Conservation (phyloP, 2,888 invertebrate species). For the Aporophyla lueneburgensis region DNA sequence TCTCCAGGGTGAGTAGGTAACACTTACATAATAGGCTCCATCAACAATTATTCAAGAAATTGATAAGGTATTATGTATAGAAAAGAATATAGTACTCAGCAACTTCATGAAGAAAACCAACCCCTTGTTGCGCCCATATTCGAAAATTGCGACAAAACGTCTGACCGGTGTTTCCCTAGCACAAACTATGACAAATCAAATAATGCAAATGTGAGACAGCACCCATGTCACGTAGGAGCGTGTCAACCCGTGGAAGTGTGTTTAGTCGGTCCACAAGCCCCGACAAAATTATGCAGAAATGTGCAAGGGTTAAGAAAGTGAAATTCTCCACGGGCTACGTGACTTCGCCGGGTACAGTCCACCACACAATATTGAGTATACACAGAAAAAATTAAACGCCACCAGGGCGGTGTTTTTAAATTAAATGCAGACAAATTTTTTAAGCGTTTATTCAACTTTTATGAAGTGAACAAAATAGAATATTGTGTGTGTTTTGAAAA, state of each 20-base stretch:
- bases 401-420: conserved; percentile 33
- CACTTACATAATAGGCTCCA: too few relatives aligned
- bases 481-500: conserved; percentile 37
- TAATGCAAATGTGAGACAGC: conserved; percentile 58
- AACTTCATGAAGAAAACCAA: neutral
- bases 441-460: conserved; percentile 45
- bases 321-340: conserved; percentile 68
- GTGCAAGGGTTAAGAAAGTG: conserved; percentile 75
- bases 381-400: conserved; percentile 41
- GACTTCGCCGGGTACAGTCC: conserved; percentile 62
- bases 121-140: neutral
- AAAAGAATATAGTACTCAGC: too few relatives aligned
- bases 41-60: too few relatives aligned
- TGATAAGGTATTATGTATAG: too few relatives aligned
- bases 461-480: conserved; percentile 32
- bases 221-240: conserved; percentile 65
- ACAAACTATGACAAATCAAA: conserved; percentile 59
- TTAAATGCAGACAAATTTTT: conserved; percentile 59
- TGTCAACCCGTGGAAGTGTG: conserved; percentile 66
- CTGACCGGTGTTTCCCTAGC: conserved; percentile 19
- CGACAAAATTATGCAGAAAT: conserved; percentile 75
- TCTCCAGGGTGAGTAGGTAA: too few relatives aligned
- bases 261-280: conserved; percentile 66
- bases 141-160: conserved; percentile 10
- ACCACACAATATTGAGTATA: conserved; percentile 43